A percentile compares a stretch with the other conserved stretches of the same genome.
These are phyloP conservation scores for Riptortus pedestris DNA, from an alignment of 1,140 invertebrate species.

Conservation along the genomic window DNA sequence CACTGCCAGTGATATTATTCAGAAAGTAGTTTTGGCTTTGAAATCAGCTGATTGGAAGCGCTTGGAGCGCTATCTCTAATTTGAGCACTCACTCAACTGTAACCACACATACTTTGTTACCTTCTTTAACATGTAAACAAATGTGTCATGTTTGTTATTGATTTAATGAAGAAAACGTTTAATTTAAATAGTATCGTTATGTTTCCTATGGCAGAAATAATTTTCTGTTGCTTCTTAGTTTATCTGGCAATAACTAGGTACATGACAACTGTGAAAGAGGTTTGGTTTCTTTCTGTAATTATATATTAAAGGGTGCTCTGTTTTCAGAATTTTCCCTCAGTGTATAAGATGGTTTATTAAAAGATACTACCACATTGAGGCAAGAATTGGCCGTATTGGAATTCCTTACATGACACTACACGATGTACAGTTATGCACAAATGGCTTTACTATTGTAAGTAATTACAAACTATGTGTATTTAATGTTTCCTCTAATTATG, in stretches of 20 bases:
- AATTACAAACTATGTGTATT: slow-evolving; percentile 27
- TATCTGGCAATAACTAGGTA: slow-evolving; percentile 15
- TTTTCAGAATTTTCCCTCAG: slow-evolving; percentile 51
- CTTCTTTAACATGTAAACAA: neutral
- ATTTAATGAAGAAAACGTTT: slow-evolving; percentile 19
- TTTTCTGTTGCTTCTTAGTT: slow-evolving; percentile 11
- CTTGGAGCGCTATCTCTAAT: neutral
- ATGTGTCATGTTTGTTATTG: neutral
- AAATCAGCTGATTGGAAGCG: neutral
- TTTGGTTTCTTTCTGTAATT: neutral
- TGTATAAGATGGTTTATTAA: slow-evolving; percentile 57
- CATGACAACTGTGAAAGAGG: neutral
- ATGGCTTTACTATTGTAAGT: slow-evolving; percentile 57
- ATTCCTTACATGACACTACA: slow-evolving; percentile 54
- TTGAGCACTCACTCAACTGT: neutral
- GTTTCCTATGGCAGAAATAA: neutral
- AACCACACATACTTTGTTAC: neutral
- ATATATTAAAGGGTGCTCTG: neutral
- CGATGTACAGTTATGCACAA: slow-evolving; percentile 54
- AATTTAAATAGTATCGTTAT: neutral
- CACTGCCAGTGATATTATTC: neutral
- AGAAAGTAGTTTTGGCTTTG: neutral
- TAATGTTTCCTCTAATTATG: too few relatives aligned
- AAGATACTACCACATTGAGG: slow-evolving; percentile 51
- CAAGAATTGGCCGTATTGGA: slow-evolving; percentile 55